Percentiles rank a stretch among this genome's conserved stretches.
Conservation (phyloP, 2,113 vertebrate genomes). For the Chelonoidis abingdonii region DNA sequence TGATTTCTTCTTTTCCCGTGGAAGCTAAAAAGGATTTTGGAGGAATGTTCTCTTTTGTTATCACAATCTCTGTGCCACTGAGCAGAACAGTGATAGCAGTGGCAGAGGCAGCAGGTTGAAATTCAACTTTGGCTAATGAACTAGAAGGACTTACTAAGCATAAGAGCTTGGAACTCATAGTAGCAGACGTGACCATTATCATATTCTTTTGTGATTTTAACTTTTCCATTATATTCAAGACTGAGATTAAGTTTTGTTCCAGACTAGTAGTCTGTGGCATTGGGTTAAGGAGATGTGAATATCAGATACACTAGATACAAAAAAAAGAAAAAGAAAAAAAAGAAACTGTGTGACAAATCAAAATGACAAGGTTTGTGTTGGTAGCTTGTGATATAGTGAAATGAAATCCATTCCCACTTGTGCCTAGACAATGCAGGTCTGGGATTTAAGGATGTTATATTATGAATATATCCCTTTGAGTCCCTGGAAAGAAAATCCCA, state of each 20-base stretch:
- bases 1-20: not conserved
- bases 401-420: not conserved
- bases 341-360: not conserved
- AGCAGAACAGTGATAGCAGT: not conserved
- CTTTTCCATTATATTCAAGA: not conserved
- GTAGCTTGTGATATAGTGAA: not conserved
- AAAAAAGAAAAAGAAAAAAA: not conserved
- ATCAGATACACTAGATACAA: not conserved
- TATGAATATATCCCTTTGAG: fast-evolving
- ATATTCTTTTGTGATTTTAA: not conserved
- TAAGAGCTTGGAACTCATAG: not conserved
- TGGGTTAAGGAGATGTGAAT: not conserved
- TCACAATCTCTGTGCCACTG: fast-evolving
- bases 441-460: not conserved
- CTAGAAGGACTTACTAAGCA: not conserved
- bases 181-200: not conserved
- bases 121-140: not conserved
- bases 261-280: not conserved
- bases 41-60: fast-evolving
- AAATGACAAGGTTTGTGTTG: not conserved
- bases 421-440: not conserved
- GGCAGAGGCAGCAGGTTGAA: not conserved
- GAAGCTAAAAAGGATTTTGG: not conserved
- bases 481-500: not conserved
- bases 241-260: fast-evolving